Conservation (phyloP, 2,113 vertebrate genomes). For the Desmodus rotundus region DNA sequence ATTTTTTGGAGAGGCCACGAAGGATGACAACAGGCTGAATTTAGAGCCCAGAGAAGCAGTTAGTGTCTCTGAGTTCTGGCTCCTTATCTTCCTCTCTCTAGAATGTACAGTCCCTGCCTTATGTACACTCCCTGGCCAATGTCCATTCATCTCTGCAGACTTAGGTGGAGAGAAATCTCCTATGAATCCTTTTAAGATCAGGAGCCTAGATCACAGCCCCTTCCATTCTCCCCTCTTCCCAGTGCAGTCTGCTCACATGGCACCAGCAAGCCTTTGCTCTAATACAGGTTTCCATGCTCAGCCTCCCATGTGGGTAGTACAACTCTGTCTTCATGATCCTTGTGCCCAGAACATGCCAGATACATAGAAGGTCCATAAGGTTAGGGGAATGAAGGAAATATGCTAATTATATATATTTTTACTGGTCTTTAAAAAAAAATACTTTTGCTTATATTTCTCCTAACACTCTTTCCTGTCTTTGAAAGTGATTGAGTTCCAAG, state of each 20-base stretch:
- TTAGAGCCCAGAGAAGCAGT: background rate
- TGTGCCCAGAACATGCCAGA: background rate
- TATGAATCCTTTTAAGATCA: background rate
- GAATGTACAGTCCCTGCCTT: background rate
- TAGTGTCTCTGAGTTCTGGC: background rate
- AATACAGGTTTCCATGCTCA: rapidly evolving
- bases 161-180: background rate
- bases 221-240: too few species aligned
- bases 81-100: background rate
- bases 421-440: too few species aligned
- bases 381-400: background rate
- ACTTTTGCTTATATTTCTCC: background rate
- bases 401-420: background rate
- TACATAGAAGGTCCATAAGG: background rate
- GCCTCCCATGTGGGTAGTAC: background rate
- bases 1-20: background rate
- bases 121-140: background rate
- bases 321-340: background rate
- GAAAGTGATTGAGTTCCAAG: constrained; percentile 16
- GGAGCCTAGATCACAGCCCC: background rate
- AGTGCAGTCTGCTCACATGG: background rate
- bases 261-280: background rate
- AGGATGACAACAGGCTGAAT: background rate
- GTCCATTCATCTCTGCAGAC: background rate
- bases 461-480: background rate